These are phyloP conservation scores for Rhipidura dahli DNA, from an alignment of 2,113 vertebrate genomes.

Conservation along the genomic window DNA sequence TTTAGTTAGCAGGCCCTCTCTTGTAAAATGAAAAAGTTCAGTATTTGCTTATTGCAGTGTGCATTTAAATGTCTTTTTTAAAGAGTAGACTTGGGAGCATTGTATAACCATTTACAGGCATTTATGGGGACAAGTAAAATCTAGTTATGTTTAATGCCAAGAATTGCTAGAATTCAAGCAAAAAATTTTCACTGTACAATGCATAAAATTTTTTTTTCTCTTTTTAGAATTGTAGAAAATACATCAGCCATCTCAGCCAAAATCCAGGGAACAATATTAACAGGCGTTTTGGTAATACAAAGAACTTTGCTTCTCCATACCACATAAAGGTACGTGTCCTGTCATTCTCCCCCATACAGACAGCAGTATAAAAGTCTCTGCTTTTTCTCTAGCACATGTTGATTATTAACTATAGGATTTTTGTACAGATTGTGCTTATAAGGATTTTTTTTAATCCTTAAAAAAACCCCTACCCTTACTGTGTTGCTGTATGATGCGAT, in stretches of 20 bases:
- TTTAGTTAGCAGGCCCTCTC: neutral
- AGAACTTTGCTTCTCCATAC: neutral
- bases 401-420: neutral
- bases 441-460: neutral
- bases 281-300: neutral
- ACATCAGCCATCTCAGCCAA: neutral
- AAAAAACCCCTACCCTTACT: neutral
- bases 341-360: neutral
- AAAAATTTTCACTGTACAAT: neutral
- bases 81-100: neutral
- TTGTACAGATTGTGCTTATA: neutral
- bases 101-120: neutral
- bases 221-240: neutral
- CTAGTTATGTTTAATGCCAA: neutral
- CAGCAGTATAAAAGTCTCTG: neutral
- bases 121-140: neutral
- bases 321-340: neutral
- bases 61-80: neutral
- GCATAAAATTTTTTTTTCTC: neutral
- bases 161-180: neutral
- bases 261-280: neutral
- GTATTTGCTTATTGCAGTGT: neutral
- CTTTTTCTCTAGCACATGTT: neutral
- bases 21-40: neutral
- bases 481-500: neutral